Conservation (phyloP, 2,797 vertebrate genomes). For the Chelon auratus region DNA sequence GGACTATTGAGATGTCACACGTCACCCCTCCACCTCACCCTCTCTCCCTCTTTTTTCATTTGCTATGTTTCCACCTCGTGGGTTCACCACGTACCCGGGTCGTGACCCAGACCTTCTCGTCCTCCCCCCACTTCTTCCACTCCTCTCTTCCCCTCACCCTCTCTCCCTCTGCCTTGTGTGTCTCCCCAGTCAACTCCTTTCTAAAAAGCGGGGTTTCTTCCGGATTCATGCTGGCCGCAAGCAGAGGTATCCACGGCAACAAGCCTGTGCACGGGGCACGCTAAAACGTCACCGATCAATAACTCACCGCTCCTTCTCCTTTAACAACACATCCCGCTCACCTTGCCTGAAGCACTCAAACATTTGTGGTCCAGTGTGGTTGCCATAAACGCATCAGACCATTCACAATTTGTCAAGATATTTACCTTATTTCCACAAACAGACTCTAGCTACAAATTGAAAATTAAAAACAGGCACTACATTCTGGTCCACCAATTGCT, state of each 20-base stretch:
- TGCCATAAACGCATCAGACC: slow-evolving; percentile 1
- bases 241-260: slow-evolving; percentile 92
- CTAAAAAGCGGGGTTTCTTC: slow-evolving; percentile 99
- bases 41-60: slow-evolving; percentile 16
- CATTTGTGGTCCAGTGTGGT: slow-evolving; percentile 65
- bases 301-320: slow-evolving; percentile 36
- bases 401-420: background rate
- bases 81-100: slow-evolving; percentile 46
- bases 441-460: background rate
- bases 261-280: slow-evolving; percentile 84
- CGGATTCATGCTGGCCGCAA: slow-evolving; percentile 96
- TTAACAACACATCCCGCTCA: slow-evolving; percentile 45
- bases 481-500: slow-evolving; percentile 75
- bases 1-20: slow-evolving; percentile 66
- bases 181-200: slow-evolving; percentile 91
- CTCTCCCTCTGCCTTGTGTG: slow-evolving; percentile 87
- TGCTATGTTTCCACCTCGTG: slow-evolving; percentile 29
- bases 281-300: slow-evolving; percentile 46
- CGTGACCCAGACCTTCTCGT: slow-evolving; percentile 64
- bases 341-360: slow-evolving; percentile 68
- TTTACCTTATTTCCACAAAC: background rate
- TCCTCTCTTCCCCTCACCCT: slow-evolving; percentile 79
- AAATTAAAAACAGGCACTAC: slow-evolving; percentile 23
- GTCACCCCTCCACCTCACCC: slow-evolving; percentile 31
- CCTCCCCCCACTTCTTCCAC: slow-evolving; percentile 47